Percentiles rank a stretch among this genome's conserved stretches.
phyloP scores from a whole-genome alignment of 2,888 invertebrate genomes.

The Patella pellucida region DNA sequence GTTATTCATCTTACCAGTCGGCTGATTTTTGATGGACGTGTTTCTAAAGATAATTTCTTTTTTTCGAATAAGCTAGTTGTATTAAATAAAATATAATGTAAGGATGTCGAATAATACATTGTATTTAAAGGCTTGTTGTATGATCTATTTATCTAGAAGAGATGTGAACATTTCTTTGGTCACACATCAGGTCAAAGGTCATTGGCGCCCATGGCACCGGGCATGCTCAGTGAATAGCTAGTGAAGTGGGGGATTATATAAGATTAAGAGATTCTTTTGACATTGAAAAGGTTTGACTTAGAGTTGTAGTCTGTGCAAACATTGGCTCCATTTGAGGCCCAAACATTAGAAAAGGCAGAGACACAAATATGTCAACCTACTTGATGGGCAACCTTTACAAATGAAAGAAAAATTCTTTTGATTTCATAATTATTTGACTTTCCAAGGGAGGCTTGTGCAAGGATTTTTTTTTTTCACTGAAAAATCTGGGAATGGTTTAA shows the following conservation, averaged over 20 bases:
- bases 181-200: slow-evolving; percentile 1
- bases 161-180: neutral
- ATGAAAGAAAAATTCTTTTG: slow-evolving; percentile 7
- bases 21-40: no score
- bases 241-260: neutral
- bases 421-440: slow-evolving; percentile 8
- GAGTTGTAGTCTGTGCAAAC: slow-evolving; percentile 5
- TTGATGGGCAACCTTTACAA: slow-evolving; percentile 11
- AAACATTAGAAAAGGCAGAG: slow-evolving; percentile 12
- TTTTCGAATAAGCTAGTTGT: no score
- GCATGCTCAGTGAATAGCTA: slow-evolving; percentile 1
- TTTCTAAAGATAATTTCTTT: no score
- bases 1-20: no score
- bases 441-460: neutral
- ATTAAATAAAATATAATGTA: no score
- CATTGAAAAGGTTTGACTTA: slow-evolving; percentile 11
- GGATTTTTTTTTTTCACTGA: no score
- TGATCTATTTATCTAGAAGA: no score
- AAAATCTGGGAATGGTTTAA: neutral
- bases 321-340: neutral
- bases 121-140: no score
- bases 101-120: no score
- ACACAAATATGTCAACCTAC: slow-evolving; percentile 11
- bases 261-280: slow-evolving; percentile 9
- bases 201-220: neutral